Conservation (phyloP, 2,888 invertebrate genomes). For the Aplocera efformata region DNA sequence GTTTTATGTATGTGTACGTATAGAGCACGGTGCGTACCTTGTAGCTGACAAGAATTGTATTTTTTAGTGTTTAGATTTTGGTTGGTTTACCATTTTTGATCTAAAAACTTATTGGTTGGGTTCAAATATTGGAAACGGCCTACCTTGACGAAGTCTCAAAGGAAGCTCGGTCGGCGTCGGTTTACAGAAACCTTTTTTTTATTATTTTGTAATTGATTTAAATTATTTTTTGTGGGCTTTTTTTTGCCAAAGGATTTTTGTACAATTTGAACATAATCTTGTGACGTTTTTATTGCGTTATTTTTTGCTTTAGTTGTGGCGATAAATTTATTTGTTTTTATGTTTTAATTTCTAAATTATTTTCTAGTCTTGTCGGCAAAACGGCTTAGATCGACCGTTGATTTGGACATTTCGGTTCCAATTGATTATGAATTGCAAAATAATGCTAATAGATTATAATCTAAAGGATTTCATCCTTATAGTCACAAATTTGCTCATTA, state of each 20-base stretch:
- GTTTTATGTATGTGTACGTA: conserved; percentile 9
- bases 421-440: not conserved
- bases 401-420: conserved; percentile 13
- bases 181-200: too few relatives aligned
- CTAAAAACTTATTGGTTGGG: too few relatives aligned
- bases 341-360: conserved; percentile 16
- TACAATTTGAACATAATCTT: conserved; percentile 6
- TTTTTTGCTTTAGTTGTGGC: conserved; percentile 14
- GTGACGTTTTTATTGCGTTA: conserved; percentile 9
- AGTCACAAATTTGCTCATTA: too few relatives aligned
- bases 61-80: conserved; percentile 1
- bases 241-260: conserved; percentile 17
- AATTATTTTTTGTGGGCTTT: conserved; percentile 14
- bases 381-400: conserved; percentile 8
- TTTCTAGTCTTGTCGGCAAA: conserved; percentile 21
- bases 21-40: conserved; percentile 7
- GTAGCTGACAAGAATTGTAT: conserved; percentile 21
- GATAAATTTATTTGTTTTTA: conserved; percentile 20
- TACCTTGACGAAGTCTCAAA: too few relatives aligned
- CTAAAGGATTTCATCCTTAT: too few relatives aligned
- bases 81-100: too few relatives aligned
- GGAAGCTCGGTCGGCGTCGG: too few relatives aligned
- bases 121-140: too few relatives aligned
- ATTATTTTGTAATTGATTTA: not conserved
- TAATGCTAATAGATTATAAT: too few relatives aligned